These are phyloP conservation scores for Nemotelus nigrinus DNA, from an alignment of 2,888 invertebrate species.

Conservation along the genomic window DNA sequence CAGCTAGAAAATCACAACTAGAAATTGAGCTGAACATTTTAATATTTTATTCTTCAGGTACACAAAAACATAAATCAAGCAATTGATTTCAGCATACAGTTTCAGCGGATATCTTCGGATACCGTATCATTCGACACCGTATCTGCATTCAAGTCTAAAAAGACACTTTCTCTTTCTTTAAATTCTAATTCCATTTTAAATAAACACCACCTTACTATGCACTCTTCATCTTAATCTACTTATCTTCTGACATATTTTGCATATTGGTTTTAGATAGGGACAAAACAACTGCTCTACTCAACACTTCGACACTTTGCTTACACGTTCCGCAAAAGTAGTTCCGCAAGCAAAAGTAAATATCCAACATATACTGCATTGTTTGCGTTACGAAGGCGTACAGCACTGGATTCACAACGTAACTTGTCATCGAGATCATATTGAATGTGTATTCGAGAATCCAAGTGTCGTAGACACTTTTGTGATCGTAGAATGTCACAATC, in stretches of 20 bases:
- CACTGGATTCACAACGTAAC: slow-evolving; percentile 70
- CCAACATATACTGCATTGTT: slow-evolving; percentile 59
- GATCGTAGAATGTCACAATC: slow-evolving; percentile 64
- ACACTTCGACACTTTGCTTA: neutral
- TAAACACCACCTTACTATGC: no score
- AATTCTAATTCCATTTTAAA: no score
- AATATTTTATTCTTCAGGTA: no score
- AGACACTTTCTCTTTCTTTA: no score
- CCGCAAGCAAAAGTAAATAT: neutral
- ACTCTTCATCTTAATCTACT: no score
- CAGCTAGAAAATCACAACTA: no score
- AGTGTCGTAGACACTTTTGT: slow-evolving; percentile 56
- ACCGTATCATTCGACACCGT: no score
- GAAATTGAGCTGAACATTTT: no score
- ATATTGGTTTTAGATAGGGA: neutral
- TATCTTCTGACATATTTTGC: neutral
- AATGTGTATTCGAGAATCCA: slow-evolving; percentile 68
- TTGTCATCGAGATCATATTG: slow-evolving; percentile 67
- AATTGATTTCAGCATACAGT: no score
- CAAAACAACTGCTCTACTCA: neutral
- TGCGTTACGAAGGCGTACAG: slow-evolving; percentile 70
- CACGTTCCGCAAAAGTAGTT: neutral
- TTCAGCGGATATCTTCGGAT: no score
- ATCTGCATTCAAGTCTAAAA: no score
- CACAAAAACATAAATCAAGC: no score